Evolutionary conservation across 2,888 invertebrate species (phyloP), one percentile per base, ranked within the genome.

Genomic region (Keiferia lycopersicella): DNA sequence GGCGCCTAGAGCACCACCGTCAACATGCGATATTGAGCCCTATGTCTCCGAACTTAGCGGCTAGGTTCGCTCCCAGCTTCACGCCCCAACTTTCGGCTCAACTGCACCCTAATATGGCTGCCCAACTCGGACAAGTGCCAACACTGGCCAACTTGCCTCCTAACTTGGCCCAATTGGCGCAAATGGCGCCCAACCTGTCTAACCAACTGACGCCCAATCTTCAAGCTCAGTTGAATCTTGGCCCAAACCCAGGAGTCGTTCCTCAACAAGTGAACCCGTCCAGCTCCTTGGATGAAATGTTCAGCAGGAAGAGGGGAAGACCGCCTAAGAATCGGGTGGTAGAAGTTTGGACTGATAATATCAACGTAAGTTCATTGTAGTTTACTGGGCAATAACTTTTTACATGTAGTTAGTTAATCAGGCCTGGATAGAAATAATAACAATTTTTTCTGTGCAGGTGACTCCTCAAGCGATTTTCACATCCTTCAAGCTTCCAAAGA

Each of bases 271-370:
- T 88, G 0, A 91, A 88, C 59, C 87, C 92, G 38, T 93, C 94
- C 6, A 96, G 95, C 67, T 96, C 96, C 41, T 94, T 97, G 71
- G 98, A 98, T 83, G 97, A 97, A 62, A 96, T 98, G 94, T 98
- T 98, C 80, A 96, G 97, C 82, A 93, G 98, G 66, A 98, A 98
- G 78, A 93, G 98, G 38, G 98, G 99, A 56, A 93, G 99, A 67
- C 99, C 99, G n/a, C 98, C 98, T 14, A 99, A 99, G 90, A 98
- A 98, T 83, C 94, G 98, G 0, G 96, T 98, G 14, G 97, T 98
- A 50, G 97, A 98, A 93, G 96, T 97, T 68, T 97, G 97, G 95
- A 96, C 95, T 71, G 96, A 95, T 76, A 96, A 95, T 80, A 95
- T 95, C 89, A 94, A 94, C 93, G 64, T 66, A 41, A 60, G 59